phyloP scores from a whole-genome alignment of 2,888 invertebrate species.

The Bimastos eiseni region DNA sequence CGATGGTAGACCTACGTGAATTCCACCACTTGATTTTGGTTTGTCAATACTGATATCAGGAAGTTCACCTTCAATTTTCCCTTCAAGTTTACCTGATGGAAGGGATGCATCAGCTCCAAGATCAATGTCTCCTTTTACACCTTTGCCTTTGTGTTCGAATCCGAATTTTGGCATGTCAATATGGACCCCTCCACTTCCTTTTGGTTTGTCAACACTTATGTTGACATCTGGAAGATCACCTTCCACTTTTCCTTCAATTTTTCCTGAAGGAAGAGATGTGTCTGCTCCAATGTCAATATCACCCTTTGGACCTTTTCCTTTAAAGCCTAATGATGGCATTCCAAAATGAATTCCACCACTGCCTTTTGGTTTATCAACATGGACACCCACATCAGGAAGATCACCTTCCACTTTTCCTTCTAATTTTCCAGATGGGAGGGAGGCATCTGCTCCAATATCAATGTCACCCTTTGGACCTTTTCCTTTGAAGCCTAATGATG shows the following conservation, averaged over 20 bases:
- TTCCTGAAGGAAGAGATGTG: not conserved
- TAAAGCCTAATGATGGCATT: not conserved
- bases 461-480: not conserved
- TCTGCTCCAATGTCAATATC: not conserved
- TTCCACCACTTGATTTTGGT: not conserved
- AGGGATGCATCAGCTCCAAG: slow-evolving; percentile 23
- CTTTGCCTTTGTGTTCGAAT: not conserved
- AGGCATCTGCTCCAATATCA: not conserved
- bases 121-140: slow-evolving; percentile 23
- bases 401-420: not conserved
- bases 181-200: not conserved
- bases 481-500: not conserved
- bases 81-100: slow-evolving; percentile 26
- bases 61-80: not conserved
- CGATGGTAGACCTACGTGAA: not conserved
- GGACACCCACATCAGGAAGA: not conserved
- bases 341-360: not conserved
- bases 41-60: not conserved
- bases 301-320: not conserved
- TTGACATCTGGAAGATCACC: not conserved
- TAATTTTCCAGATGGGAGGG: not conserved
- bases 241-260: not conserved
- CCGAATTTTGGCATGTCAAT: not conserved
- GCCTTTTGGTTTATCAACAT: not conserved
- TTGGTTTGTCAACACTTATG: not conserved